Evolutionary conservation across 64 coral and sea anemone species (phyloP), one percentile per base, ranked within the genome.

Genomic region (Montipora foliosa): DNA sequence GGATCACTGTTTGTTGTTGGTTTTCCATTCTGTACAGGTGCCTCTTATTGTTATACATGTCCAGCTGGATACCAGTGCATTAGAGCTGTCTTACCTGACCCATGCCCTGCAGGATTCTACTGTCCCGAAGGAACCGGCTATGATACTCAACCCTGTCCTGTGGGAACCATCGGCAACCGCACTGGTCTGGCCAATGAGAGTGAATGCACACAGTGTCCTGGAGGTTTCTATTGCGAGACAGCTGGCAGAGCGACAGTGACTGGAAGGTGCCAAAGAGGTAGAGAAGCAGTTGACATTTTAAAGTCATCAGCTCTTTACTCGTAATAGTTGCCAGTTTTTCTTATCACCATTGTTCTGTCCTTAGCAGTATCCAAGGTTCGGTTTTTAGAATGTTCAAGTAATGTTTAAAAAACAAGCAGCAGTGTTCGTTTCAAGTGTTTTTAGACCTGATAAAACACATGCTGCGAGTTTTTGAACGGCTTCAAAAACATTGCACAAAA

Each of bases 21-120:
- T 77, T 3, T 48, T 46, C 45, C 17, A 73, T 3, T 48, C 51
- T 64, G 61, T 16, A 64, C 77, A 99, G 98, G 98, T 81, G 92
- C 95, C 17, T 91, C 88, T 45, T 78, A 21, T 17, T 99, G 98
- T 62, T 91, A 92, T 44, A 75, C 70, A 29, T 99, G 98, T 8
- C 98, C 98, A 14, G 98, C 89, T 76, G 98, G 98, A 46, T 94
- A 94, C 75, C 92, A 96, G 55, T 99, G 98, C 66, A 99, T 94
- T 20, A 74, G 49, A 75, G 92, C 79, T 13, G 55, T 94, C 72
- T 58, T 92, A 44, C 95, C 98, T 47, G 98, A 99, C 51, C 92
- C 89, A 47, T 99, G 98, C 76, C 98, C 98, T 49, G 79, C 92
- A 57, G 98, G 98, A 11, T 96, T 66, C 74, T 96, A 94, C 89